Percentiles rank a stretch among this genome's conserved stretches.
These are phyloP conservation scores for Druceiella hillmani DNA, from an alignment of 2,888 invertebrate genomes.

Conservation along the genomic window DNA sequence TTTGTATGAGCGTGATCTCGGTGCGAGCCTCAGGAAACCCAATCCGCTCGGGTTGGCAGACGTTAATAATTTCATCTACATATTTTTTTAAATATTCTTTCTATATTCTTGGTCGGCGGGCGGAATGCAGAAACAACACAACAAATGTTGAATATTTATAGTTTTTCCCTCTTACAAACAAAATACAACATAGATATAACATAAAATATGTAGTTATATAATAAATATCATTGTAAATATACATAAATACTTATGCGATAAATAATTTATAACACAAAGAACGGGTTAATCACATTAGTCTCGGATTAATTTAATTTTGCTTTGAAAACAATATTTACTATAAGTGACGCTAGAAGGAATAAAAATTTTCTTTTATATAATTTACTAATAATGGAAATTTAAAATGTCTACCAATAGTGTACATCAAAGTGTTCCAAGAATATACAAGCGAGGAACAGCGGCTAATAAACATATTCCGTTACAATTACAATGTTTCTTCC, in stretches of 20 bases:
- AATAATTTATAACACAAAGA: constrained; percentile 33
- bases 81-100: constrained; percentile 41
- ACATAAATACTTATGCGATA: constrained; percentile 34
- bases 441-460: no score
- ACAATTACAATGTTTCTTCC: no score
- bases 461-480: no score
- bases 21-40: background rate
- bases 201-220: constrained; percentile 6
- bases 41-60: background rate
- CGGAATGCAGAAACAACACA: constrained; percentile 55
- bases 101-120: constrained; percentile 52
- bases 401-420: no score
- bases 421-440: no score
- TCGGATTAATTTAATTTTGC: constrained; percentile 36
- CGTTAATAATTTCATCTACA: constrained; percentile 23
- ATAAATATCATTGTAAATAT: constrained; percentile 6
- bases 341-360: no score
- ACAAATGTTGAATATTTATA: constrained; percentile 49
- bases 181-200: constrained; percentile 12
- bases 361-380: no score
- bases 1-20: background rate
- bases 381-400: no score
- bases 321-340: no score
- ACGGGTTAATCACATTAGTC: constrained; percentile 31
- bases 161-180: constrained; percentile 12